Conservation (phyloP, 2,888 invertebrate species). For the Malachius bipustulatus region DNA sequence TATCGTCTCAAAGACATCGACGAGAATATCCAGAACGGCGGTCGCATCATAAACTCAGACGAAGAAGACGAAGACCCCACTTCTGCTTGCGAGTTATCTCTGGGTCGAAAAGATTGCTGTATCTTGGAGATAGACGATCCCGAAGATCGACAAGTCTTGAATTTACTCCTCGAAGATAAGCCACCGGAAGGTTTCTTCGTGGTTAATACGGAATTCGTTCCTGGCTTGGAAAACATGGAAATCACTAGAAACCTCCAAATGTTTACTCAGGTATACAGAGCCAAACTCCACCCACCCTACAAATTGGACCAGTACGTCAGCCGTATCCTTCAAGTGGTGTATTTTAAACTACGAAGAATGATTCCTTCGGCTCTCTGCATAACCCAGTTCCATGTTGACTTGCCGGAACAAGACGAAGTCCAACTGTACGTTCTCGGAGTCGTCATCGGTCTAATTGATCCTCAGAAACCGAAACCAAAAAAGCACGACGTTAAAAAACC, state of each 20-base stretch:
- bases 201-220: conserved; percentile 65
- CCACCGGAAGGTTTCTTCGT: conserved; percentile 68
- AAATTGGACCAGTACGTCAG: conserved; percentile 41
- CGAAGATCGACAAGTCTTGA: conserved; percentile 66
- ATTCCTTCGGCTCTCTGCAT: conserved; percentile 77
- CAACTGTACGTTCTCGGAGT: conserved; percentile 51
- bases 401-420: conserved; percentile 72
- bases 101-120: conserved; percentile 69
- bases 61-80: conserved; percentile 59
- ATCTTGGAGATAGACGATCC: conserved; percentile 73
- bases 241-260: conserved; percentile 63
- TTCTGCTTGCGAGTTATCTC: conserved; percentile 54
- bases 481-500: no score
- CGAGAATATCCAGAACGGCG: conserved; percentile 29
- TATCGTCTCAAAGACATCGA: conserved; percentile 45
- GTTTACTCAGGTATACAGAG: conserved; percentile 73
- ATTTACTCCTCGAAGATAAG: conserved; percentile 58
- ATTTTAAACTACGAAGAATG: conserved; percentile 80
- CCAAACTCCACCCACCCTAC: conserved; percentile 44
- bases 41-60: conserved; percentile 45
- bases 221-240: conserved; percentile 56
- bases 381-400: conserved; percentile 68
- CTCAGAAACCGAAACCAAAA: conserved; percentile 41
- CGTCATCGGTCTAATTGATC: conserved; percentile 61
- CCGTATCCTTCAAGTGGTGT: conserved; percentile 59